Evolutionary conservation across 1,140 invertebrate species (phyloP).

Genomic region (Tetraneura akinire): DNA sequence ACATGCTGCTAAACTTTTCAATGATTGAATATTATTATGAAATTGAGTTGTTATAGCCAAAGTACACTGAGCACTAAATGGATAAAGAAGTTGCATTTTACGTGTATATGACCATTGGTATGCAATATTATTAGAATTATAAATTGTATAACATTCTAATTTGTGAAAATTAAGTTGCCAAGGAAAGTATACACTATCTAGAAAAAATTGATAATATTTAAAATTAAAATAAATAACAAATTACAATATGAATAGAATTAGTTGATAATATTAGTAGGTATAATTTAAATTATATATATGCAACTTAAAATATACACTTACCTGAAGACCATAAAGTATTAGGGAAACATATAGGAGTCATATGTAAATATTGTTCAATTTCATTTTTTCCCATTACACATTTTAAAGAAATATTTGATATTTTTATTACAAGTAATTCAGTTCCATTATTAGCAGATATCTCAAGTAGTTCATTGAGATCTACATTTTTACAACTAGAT

Average conservation of each 20-base stretch:
- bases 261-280: too few species aligned
- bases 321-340: constrained; percentile 25
- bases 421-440: constrained; percentile 31
- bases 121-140: constrained; percentile 23
- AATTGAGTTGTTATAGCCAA: constrained; percentile 41
- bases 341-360: constrained; percentile 11
- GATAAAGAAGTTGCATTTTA: constrained; percentile 41
- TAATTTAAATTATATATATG: too few species aligned
- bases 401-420: constrained; percentile 42
- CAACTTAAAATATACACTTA: too few species aligned
- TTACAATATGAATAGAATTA: too few species aligned
- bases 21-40: constrained; percentile 20
- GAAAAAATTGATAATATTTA: background rate
- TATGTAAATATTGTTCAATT: constrained; percentile 48
- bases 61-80: constrained; percentile 44
- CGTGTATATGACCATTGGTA: constrained; percentile 32
- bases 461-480: constrained; percentile 14
- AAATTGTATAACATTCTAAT: constrained; percentile 38
- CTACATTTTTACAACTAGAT: background rate
- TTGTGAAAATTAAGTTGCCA: constrained; percentile 39
- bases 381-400: constrained; percentile 30
- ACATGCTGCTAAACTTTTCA: constrained; percentile 43
- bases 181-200: constrained; percentile 43
- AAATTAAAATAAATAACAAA: too few species aligned
- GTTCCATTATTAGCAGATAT: constrained; percentile 7